A percentile compares a stretch with the other conserved stretches of the same genome.
phyloP scores from a whole-genome alignment of 2,888 invertebrate species.

The Athalia cordata region DNA sequence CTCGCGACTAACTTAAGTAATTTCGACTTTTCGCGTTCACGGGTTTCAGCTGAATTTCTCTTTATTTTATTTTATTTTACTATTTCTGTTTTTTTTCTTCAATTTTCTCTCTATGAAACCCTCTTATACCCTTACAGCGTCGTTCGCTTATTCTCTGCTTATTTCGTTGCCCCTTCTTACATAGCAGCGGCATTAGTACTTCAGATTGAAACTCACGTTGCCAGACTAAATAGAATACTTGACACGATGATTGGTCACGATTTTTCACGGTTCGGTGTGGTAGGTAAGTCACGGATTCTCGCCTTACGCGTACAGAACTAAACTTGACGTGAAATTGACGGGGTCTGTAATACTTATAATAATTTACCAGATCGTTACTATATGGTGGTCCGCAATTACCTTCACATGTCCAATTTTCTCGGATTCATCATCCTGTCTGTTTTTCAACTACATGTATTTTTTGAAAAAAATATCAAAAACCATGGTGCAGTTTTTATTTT shows the following conservation, averaged over 20 bases:
- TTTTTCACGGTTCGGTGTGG: slow-evolving; percentile 20
- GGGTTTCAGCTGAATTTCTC: not conserved
- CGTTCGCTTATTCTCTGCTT: slow-evolving; percentile 9
- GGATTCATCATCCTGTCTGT: not conserved
- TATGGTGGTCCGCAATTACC: slow-evolving; percentile 16
- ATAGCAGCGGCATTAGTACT: not conserved
- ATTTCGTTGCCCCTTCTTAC: not conserved
- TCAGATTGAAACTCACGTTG: slow-evolving; percentile 34
- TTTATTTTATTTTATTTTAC: not conserved
- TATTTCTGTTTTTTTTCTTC: not conserved
- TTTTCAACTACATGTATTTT: not conserved
- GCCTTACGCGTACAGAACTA: not conserved
- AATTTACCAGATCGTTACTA: slow-evolving; percentile 16
- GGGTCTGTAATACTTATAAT: not conserved
- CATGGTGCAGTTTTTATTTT: too few relatives aligned
- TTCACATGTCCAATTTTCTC: not conserved
- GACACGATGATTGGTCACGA: slow-evolving; percentile 39
- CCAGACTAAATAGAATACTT: slow-evolving; percentile 42
- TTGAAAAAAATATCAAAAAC: too few relatives aligned
- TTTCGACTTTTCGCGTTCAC: slow-evolving; percentile 60
- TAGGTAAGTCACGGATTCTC: slow-evolving; percentile 18
- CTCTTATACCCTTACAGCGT: not conserved
- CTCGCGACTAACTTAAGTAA: slow-evolving; percentile 64
- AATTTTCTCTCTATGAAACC: not conserved
- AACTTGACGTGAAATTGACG: not conserved